Base-by-base conservation (phyloP, 2,888 invertebrate genomes). In the Panopea generosa region DNA sequence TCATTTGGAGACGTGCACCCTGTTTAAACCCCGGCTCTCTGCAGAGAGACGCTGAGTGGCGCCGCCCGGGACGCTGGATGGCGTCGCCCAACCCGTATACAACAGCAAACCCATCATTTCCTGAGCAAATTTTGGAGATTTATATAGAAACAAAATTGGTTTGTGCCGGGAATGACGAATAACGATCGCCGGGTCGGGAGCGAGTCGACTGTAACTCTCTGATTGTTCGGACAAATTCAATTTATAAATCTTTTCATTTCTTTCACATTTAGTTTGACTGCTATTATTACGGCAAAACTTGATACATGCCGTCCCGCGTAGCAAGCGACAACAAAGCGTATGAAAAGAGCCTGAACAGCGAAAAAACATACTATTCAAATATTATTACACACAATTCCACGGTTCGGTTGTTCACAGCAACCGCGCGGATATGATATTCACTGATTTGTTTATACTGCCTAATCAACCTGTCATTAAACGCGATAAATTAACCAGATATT, bases 401-500 rank as follows among this genome's bases (percentile, higher is more conserved):
- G 80, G 63, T 61, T 73, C 67, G 66, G 24, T 71, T 53, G 66
- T 55, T 70, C 57, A 62, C 26, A 69, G 69, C 45, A 71, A 67
- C 38, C 57, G 65, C 61, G 40, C 49, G 70, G 53, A 66, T 49
- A 55, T 50, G 29, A 60, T 59, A 29, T 43, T 50, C 73, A 47
- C 69, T 76, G 80, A 80, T 80, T 80, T 80, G 80, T 80, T 80
- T 73, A 59, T 55, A 33, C 66, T 27, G 33, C 26, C 56, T 61
- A 59, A 72, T 80, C 61, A 74, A 52, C 62, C 76, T 76, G 76
- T 80, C 80, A 80, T 45, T 65, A 49, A 60, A 70, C 66, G 29
- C 73, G 80, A 81, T 81, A 81, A 81, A 81, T 77, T 81, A 77
- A 68, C 61, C 74, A 55, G 71, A 77, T 75, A 81, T 81, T 75